Evolutionary conservation across 2,888 invertebrate genomes (phyloP), one percentile per base, ranked within the genome.

Genomic region (Psylliodes chrysocephalus): DNA sequence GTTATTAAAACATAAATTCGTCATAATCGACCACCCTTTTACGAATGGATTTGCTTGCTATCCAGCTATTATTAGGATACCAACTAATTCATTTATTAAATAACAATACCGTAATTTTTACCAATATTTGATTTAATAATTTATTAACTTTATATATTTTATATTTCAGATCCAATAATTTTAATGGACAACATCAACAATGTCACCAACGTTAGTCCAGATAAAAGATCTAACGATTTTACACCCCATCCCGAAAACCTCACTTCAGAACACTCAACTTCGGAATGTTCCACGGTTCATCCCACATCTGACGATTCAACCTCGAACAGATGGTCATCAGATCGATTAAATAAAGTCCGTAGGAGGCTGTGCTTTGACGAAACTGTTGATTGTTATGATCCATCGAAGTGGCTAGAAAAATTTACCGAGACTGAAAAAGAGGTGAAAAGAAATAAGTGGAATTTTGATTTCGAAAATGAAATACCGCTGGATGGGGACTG

Each of bases 401-500:
- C 14, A 10, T 8, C 10, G 33, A 8, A 10, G 5, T 10, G 10
- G 33, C 33, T n/a, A 2, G 6, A 8, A n/a, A 6, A 8, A 33
- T 10, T 6, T 33, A 10, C 10, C 12, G 14, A 35, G 2, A 12
- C 6, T 14, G 25, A 10, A 10, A 28, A 25, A 3, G 35, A 25
- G 4, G 35, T 15, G 14, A 30, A 40, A 18, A 53, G 17, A 10
- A 22, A 77, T 12, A 83, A 82, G 65, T 88, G 85, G 84, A 87
- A 87, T 71, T 88, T 87, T 49, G 87, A 88, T 75, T 86, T 87
- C 56, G 79, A 79, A 61, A 85, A 84, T 1, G 88, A 86, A 63
- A 72, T 78, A 35, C 85, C 85, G 0, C 67, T 83, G 35, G 77
- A 80, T 0, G 88, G 87, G 0, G 77, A 76, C 4, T 86, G 83